Evolutionary conservation across 2,888 invertebrate species (phyloP).

Genomic region (Diadegma fenestrale): DNA sequence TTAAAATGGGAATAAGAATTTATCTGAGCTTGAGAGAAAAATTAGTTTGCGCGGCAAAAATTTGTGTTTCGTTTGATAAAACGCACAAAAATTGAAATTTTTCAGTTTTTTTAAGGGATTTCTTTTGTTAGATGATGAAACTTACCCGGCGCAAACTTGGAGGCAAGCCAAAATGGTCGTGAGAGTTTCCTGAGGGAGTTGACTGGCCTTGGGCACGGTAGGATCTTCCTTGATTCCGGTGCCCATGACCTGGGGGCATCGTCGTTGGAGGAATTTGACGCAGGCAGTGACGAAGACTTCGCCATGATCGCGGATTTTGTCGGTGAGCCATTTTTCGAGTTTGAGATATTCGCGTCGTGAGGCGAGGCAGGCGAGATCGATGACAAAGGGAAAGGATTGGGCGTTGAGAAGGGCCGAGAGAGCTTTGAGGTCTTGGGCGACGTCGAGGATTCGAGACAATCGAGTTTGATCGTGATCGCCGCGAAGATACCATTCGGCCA

Average conservation of each 20-base stretch:
- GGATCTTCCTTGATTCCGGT: constrained; percentile 92
- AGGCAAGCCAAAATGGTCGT: constrained; percentile 95
- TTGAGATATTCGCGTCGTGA: constrained; percentile 98
- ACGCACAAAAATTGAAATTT: neutral
- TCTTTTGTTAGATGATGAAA: constrained; percentile 11
- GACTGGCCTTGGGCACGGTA: constrained; percentile 92
- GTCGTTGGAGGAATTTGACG: constrained; percentile 94
- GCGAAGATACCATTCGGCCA: constrained; percentile 98
- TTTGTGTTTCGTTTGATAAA: neutral
- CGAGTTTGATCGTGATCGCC: constrained; percentile 97
- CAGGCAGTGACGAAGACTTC: constrained; percentile 95
- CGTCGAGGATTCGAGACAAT: constrained; percentile 97
- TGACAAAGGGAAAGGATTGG: constrained; percentile 97
- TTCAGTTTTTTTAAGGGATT: neutral
- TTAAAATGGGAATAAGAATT: neutral
- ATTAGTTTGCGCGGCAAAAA: neutral
- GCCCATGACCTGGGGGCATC: constrained; percentile 95
- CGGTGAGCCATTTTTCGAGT: constrained; percentile 98
- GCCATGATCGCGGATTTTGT: constrained; percentile 98
- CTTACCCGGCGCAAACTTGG: constrained; percentile 88
- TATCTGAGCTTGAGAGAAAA: neutral
- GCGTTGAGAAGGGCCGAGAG: constrained; percentile 96
- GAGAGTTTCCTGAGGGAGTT: constrained; percentile 95
- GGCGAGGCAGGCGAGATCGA: constrained; percentile 98
- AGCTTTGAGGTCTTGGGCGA: constrained; percentile 97